Evolutionary conservation across 1,140 invertebrate species (phyloP).

Genomic region (Leguminivora glycinivorella): DNA sequence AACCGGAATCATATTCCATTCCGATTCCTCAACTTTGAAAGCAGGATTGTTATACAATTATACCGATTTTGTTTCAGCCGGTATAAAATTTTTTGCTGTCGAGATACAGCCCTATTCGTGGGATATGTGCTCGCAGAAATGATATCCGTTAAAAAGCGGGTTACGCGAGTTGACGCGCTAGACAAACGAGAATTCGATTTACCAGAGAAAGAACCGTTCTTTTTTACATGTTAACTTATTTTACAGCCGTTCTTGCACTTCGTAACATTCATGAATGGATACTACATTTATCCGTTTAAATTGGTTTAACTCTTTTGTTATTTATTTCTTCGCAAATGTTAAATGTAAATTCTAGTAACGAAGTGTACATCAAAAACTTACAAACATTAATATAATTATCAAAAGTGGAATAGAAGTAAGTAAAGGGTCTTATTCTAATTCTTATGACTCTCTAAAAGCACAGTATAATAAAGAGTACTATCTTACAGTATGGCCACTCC

Average conservation of each 20-base stretch:
- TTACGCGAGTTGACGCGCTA: constrained; percentile 11
- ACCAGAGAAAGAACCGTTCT: background rate
- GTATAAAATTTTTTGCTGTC: background rate
- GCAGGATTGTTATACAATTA: background rate
- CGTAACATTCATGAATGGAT: background rate
- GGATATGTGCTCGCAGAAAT: constrained; percentile 4
- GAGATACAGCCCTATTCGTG: background rate
- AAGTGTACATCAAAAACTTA: no score
- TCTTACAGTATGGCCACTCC: no score
- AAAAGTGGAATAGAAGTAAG: no score
- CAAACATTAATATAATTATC: no score
- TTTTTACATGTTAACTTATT: constrained; percentile 12
- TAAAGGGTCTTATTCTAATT: no score
- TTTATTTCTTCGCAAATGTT: no score
- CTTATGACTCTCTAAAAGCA: no score
- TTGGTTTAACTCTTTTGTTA: no score
- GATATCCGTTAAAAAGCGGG: constrained; percentile 27
- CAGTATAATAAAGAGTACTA: no score
- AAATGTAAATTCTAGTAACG: no score
- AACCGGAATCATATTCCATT: constrained; percentile 6
- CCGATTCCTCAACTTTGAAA: background rate
- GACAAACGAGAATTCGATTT: constrained; percentile 28
- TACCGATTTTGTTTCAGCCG: no score
- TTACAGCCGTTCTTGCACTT: background rate
- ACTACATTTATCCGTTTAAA: no score